These are phyloP conservation scores for Heliconius himera DNA, from an alignment of 1,140 invertebrate genomes.

Conservation along the genomic window DNA sequence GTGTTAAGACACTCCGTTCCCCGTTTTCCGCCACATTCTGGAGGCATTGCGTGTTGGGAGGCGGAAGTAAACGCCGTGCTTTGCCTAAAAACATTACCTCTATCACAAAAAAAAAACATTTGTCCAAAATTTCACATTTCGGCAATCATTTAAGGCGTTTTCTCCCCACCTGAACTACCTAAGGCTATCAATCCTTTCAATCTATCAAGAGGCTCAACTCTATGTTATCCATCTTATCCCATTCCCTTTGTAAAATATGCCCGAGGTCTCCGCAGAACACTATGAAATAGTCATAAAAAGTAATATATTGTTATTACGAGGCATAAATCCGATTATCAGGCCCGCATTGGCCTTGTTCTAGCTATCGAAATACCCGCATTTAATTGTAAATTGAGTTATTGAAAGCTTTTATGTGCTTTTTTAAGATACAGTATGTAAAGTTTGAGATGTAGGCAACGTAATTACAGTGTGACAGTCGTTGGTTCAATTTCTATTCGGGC, in stretches of 20 bases:
- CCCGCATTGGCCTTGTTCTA: slow-evolving; percentile 2
- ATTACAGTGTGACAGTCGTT: too few species aligned
- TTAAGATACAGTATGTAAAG: too few species aligned
- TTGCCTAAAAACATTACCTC: too few species aligned
- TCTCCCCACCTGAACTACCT: not conserved
- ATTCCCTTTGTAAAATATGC: slow-evolving; percentile 25
- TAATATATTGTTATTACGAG: slow-evolving; percentile 32
- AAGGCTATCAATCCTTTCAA: not conserved
- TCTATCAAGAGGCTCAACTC: not conserved
- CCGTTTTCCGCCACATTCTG: too few species aligned
- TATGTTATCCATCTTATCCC: not conserved
- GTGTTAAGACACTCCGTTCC: too few species aligned
- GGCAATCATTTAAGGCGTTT: not conserved
- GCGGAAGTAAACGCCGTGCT: too few species aligned
- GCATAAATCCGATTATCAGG: slow-evolving; percentile 28
- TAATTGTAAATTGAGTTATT: slow-evolving; percentile 11
- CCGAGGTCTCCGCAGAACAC: slow-evolving; percentile 29
- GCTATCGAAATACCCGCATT: not conserved
- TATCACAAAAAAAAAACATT: not conserved
- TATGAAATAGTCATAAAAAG: slow-evolving; percentile 37
- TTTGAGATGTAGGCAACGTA: too few species aligned
- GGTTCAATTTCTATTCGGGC: too few species aligned
- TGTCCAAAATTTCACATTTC: not conserved
- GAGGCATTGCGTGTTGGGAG: not conserved
- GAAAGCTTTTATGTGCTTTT: not conserved